Base-by-base conservation (phyloP, 1,140 invertebrate species). In the Diorhabda carinulata region DNA sequence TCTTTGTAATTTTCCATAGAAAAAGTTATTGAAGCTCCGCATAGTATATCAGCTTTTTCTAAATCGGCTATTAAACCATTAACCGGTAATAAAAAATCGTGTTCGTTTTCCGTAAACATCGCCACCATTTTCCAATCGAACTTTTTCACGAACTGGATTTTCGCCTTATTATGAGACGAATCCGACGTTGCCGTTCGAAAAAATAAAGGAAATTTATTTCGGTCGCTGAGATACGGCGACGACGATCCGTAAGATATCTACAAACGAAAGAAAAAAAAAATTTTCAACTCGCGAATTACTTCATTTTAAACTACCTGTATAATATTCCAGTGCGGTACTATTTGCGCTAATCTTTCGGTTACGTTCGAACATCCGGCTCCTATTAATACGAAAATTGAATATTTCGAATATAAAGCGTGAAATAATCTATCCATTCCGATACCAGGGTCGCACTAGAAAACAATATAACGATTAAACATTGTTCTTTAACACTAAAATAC, bases 301-400 rank as follows among this genome's bases (percentile, higher is more conserved):
- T 25, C 25, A 5, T 42, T 9, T 25, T 25, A 2, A 52, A 52
- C 62, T 83, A 94, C 92, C 87, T 96, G 91, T 6, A 96, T 86
- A 72, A 96, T 91, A 78, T 95, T 96, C 93, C 93, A 95, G 78
- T 95, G 93, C 7, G 92, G 91, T 7, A 93, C 92, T 67, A 96
- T 91, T 82, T 95, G 92, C 4, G 94, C 94, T 56, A 97, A 83
- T 72, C 90, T 91, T 82, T 95, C 93, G 0, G 93, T 95, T 41
- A 96, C 93, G 75, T 95, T 93, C 2, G 92, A 94, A 78, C 92
- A 95, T 2, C 92, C 90, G 2, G 91, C 90, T n/a, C 93, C 93
- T 47, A 97, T 82, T 25, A 96, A 78, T 84, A 96, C 91, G 40
- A 88, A 76, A 4, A 88, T 86, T n/a, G 86, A 85, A 5, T 86